Percentiles rank a stretch among this genome's conserved stretches.
These are phyloP conservation scores for Beroe ovata DNA, from an alignment of 37 sponge, comb jelly and placozoan genomes.

Conservation along the genomic window DNA sequence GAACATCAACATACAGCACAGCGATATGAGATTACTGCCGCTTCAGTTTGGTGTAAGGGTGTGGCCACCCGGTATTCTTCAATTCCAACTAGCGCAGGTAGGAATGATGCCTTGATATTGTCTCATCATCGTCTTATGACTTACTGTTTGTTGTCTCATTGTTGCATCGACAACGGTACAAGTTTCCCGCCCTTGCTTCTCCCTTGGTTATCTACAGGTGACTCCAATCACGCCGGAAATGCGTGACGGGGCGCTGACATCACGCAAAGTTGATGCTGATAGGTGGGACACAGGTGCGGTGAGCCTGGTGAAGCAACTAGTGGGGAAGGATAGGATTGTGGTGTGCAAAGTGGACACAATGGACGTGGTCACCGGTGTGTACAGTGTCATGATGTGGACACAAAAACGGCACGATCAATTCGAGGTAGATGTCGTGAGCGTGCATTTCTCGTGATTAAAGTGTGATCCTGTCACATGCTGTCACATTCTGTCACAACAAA, in stretches of 20 bases:
- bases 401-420: background rate
- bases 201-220: conserved; percentile 15
- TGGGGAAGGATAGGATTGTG: background rate
- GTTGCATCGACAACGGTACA: too few species aligned
- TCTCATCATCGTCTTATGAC: too few species aligned
- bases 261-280: background rate
- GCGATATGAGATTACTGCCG: background rate
- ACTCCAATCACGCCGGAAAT: background rate
- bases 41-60: background rate
- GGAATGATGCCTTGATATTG: too few species aligned
- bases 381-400: conserved; percentile 11
- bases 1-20: background rate
- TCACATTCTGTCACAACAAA: too few species aligned
- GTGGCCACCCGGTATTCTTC: conserved; percentile 9
- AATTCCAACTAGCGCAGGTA: conserved; percentile 27
- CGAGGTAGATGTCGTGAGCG: too few species aligned
- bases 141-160: too few species aligned
- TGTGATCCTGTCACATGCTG: too few species aligned
- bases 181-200: too few species aligned
- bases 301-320: background rate
- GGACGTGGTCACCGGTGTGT: conserved; percentile 6
- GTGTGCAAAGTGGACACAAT: background rate
- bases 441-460: too few species aligned
- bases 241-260: background rate
- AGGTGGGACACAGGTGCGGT: conserved; percentile 28